Evolutionary conservation across 2,888 invertebrate species (phyloP), one percentile per base, ranked within the genome.

Genomic region (Ypsolopha sequella): DNA sequence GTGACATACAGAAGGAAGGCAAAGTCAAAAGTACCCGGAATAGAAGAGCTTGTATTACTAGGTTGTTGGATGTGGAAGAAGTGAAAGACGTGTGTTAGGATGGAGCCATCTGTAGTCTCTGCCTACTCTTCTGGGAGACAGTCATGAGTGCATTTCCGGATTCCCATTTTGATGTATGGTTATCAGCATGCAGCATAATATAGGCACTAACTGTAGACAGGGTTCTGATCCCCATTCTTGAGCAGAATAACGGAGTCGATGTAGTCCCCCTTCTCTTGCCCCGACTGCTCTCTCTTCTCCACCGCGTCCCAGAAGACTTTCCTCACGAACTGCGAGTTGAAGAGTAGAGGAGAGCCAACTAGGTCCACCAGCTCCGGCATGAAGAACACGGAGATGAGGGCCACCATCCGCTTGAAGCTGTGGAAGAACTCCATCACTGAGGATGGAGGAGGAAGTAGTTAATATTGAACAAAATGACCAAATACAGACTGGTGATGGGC

Each of bases 381-480:
- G 41, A 64, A 64, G 51, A 64, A 64, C 2, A 64, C 63, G 0
- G 59, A 57, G 6, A 61, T 58, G 39, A 64, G 48, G 1, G 62
- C 60, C 6, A 63, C 52, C 62, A 61, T 64, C 10, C 64, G 57
- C 52, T 62, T 64, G 44, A 59, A 58, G 9, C 58, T 56, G 49
- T 58, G 53, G 54, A 62, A 64, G 47, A 59, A 63, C 36, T 56
- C 54, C 49, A 56, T 56, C 10, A 62, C 63, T 64, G 45, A 11
- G 58, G 54, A 36, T 24, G 24, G 24, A 24, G 24, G 24, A 4
- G 24, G 24, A 24, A 24, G 24, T 3, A 4, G 4, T 24, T 24
- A 2, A 24, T 24, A 3, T 3, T 24, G 2, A 24, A 24, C 24
- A n/a, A n/a, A n/a, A n/a, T n/a, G n/a, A n/a, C n/a, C n/a, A n/a